Evolutionary conservation across 1,140 invertebrate species (phyloP).

Genomic region (Drosophila bipectinata): DNA sequence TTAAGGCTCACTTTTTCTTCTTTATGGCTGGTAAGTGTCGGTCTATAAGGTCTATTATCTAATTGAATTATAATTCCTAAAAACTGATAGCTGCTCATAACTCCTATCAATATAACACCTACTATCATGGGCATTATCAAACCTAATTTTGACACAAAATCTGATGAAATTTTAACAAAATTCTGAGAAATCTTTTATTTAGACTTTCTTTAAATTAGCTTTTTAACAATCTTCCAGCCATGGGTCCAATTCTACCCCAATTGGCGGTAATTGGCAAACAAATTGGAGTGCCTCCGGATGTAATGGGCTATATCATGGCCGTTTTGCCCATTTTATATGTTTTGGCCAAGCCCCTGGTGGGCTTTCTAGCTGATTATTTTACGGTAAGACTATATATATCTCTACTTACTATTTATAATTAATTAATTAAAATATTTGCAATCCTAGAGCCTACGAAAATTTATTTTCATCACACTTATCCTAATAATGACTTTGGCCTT

Average conservation of each 20-base stretch:
- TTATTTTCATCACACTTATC: constrained; percentile 88
- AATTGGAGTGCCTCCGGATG: constrained; percentile 88
- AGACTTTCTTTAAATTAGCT: background rate
- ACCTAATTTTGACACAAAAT: background rate
- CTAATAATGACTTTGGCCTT: constrained; percentile 87
- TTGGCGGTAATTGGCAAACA: constrained; percentile 90
- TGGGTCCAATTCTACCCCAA: constrained; percentile 91
- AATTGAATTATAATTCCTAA: background rate
- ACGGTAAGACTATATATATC: constrained; percentile 49
- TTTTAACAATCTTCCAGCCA: constrained; percentile 85
- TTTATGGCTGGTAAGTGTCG: constrained; percentile 90
- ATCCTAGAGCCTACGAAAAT: constrained; percentile 86
- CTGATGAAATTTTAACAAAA: constrained; percentile 3
- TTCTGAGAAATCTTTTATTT: background rate
- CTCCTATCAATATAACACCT: constrained; percentile 12
- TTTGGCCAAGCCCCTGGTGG: constrained; percentile 89
- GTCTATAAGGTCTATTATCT: background rate
- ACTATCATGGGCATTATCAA: constrained; percentile 17
- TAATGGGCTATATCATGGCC: constrained; percentile 89
- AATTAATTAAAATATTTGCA: background rate
- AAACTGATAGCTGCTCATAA: background rate
- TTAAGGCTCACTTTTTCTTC: constrained; percentile 93
- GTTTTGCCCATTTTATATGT: constrained; percentile 89
- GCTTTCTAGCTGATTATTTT: constrained; percentile 89
- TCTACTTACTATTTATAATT: background rate